Evolutionary conservation across 2,797 vertebrate genomes (phyloP), one percentile per base, ranked within the genome.

Genomic region (Tenualosa ilisha): DNA sequence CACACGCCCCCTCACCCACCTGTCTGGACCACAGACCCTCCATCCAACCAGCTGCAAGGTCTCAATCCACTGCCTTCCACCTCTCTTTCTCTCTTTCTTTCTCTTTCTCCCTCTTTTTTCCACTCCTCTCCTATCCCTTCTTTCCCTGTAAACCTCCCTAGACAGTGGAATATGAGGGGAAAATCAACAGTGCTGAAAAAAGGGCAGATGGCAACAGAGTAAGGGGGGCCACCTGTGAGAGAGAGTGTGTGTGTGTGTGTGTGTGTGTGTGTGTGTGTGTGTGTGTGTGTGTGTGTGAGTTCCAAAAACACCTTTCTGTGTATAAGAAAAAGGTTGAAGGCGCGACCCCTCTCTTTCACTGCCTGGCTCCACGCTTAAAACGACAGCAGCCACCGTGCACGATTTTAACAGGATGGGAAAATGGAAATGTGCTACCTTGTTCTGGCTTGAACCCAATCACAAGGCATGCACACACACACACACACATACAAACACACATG

Each of bases 371-470:
- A 49, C 50, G 13, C 54, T 79, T 72, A 61, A 24, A 24, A 24
- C 63, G 61, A 65, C 37, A 56, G 22, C 22, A 6, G 11, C 7
- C 6, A 5, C 12, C 49, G 3, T 3, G 26, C 26, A 37, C 11
- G 22, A 40, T 53, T 26, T 65, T 68, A 86, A 59, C 83, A 68
- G 20, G 56, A 50, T 24, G 37, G 43, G 50, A 85, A 85, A 51
- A 81, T 26, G 82, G 56, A 87, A 46, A 43, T 24, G 81, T 12
- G 63, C 82, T 91, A 87, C 88, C 88, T 88, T 89, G 83, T 20
- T 72, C 65, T 72, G 65, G 65, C 65, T 72, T 12, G 26, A 72
- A 40, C 24, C 65, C 65, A 72, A 72, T 24, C 65, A 72, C 65
- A 72, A 72, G 31, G 13, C 17, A 8, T 24, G n/a, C 8, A 26